Evolutionary conservation across 2,888 invertebrate genomes (phyloP).

Genomic region (Folsomia candida): DNA sequence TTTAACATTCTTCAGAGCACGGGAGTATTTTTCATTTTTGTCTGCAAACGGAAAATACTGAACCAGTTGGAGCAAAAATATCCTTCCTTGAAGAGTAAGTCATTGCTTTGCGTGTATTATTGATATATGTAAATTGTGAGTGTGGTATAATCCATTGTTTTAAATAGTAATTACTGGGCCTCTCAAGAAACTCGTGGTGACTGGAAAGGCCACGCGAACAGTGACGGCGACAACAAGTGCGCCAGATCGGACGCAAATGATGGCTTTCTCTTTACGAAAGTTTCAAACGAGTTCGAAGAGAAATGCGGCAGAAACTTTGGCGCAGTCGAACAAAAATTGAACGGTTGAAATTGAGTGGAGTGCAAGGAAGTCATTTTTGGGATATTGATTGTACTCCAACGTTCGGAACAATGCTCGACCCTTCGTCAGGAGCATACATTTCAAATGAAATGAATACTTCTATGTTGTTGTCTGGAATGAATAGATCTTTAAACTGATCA

Average conservation of each 20-base stretch:
- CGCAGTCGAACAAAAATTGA: too few species aligned
- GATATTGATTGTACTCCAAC: too few species aligned
- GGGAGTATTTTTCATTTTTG: constrained; percentile 47
- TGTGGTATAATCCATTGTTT: background rate
- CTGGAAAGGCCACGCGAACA: constrained; percentile 1
- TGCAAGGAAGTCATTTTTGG: too few species aligned
- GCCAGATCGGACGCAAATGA: constrained; percentile 4
- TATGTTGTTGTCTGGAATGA: too few species aligned
- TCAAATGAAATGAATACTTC: too few species aligned
- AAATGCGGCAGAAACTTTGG: background rate
- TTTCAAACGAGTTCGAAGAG: background rate
- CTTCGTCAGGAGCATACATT: too few species aligned
- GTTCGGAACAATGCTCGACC: too few species aligned
- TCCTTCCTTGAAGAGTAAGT: constrained; percentile 38
- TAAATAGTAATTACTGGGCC: constrained; percentile 9
- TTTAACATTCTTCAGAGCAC: constrained; percentile 44
- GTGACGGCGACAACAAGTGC: background rate
- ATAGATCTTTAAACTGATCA: too few species aligned
- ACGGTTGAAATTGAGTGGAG: too few species aligned
- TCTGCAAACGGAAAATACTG: constrained; percentile 47
- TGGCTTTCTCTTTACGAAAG: constrained; percentile 5
- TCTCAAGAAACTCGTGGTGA: background rate
- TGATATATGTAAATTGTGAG: too few species aligned
- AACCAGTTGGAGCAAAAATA: constrained; percentile 43
- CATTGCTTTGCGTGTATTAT: too few species aligned